phyloP scores from a whole-genome alignment of 2,797 vertebrate species.

The Lutjanus argentimaculatus region DNA sequence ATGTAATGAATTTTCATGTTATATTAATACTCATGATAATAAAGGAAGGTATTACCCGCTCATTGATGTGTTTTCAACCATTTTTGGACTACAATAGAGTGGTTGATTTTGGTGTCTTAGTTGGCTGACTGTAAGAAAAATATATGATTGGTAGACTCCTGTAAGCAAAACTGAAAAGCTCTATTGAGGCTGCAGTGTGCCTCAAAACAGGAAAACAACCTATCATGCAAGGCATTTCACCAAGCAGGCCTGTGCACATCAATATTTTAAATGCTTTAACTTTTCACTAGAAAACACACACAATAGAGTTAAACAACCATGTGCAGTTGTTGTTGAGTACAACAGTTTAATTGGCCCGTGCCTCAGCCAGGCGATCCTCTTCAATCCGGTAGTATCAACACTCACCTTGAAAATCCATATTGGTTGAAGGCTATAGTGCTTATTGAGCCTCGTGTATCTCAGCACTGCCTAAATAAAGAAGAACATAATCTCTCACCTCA shows the following conservation, averaged over 20 bases:
- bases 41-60: too few relatives aligned
- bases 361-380: not conserved
- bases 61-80: too few relatives aligned
- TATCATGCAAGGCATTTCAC: not conserved
- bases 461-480: constrained; percentile 4
- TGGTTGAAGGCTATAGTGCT: not conserved
- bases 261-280: not conserved
- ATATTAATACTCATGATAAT: too few relatives aligned
- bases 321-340: too few relatives aligned
- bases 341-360: not conserved
- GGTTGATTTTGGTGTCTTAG: not conserved
- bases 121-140: not conserved
- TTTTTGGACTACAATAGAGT: not conserved
- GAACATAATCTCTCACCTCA: constrained; percentile 22
- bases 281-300: not conserved
- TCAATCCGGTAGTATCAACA: not conserved
- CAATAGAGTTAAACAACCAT: not conserved
- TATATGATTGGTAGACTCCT: not conserved
- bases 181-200: not conserved
- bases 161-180: not conserved
- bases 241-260: too few relatives aligned
- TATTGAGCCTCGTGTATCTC: not conserved
- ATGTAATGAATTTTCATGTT: too few relatives aligned
- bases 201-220: not conserved
- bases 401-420: not conserved